These are phyloP conservation scores for Erythrolamprus reginae DNA, from an alignment of 2,113 vertebrate species.

Conservation along the genomic window DNA sequence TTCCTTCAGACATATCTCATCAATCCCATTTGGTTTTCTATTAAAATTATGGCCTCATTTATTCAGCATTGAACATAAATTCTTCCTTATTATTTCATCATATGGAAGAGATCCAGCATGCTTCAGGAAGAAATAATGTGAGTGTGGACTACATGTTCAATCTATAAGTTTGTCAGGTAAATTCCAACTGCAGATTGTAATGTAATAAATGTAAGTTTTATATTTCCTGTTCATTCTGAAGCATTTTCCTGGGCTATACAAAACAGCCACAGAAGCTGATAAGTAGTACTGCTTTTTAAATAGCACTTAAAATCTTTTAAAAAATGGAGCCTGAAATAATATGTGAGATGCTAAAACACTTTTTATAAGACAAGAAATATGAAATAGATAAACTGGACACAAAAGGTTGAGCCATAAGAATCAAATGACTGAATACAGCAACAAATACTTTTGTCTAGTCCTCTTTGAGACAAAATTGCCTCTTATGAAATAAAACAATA, in stretches of 20 bases:
- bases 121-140: neutral
- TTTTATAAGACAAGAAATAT: neutral
- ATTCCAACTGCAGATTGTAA: too few species aligned
- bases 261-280: neutral
- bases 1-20: neutral
- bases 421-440: neutral
- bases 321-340: neutral
- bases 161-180: neutral
- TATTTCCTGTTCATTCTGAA: neutral
- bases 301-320: neutral
- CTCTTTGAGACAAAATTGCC: neutral
- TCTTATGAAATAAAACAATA: neutral
- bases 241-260: neutral
- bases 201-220: neutral
- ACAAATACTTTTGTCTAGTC: neutral
- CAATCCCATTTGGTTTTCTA: neutral
- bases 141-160: neutral
- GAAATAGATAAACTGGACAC: neutral
- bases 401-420: neutral
- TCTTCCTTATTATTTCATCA: neutral
- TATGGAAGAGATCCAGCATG: neutral
- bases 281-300: neutral
- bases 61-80: neutral
- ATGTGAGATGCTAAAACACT: neutral
- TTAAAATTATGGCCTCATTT: neutral